A percentile compares a stretch with the other conserved stretches of the same genome.
Evolutionary conservation across 1,140 invertebrate genomes (phyloP).

Genomic region (Tetramorium simillimum): DNA sequence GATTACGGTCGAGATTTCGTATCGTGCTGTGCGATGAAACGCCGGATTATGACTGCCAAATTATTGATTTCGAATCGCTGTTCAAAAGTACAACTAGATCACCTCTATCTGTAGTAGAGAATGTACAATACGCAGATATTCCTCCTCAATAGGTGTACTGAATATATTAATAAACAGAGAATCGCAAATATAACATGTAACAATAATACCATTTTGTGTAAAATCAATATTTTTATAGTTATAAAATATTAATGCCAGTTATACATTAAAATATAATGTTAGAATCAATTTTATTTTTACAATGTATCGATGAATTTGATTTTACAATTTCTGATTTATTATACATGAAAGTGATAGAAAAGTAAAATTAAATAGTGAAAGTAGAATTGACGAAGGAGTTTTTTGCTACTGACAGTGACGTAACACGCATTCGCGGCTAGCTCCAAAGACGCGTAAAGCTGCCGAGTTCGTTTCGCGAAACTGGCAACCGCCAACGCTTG

Average conservation of each 20-base stretch:
- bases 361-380: neutral
- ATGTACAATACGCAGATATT: slow-evolving; percentile 14
- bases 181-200: neutral
- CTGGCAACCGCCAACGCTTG: slow-evolving; percentile 62
- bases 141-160: neutral
- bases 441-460: slow-evolving; percentile 39
- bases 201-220: neutral
- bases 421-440: slow-evolving; percentile 13
- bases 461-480: slow-evolving; percentile 30
- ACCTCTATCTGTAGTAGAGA: neutral
- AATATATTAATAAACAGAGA: neutral
- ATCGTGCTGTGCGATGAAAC: slow-evolving; percentile 36
- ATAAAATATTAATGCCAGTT: too few species aligned
- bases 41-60: slow-evolving; percentile 43
- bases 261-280: too few species aligned
- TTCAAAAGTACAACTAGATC: neutral
- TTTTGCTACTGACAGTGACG: slow-evolving; percentile 39
- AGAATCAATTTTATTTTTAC: neutral
- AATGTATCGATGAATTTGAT: neutral
- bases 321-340: neutral
- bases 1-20: slow-evolving; percentile 44
- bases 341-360: neutral
- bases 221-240: neutral
- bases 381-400: neutral
- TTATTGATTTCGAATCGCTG: slow-evolving; percentile 46